Evolutionary conservation across 2,113 vertebrate genomes (phyloP).

Genomic region (Pelecanoides urinatrix): DNA sequence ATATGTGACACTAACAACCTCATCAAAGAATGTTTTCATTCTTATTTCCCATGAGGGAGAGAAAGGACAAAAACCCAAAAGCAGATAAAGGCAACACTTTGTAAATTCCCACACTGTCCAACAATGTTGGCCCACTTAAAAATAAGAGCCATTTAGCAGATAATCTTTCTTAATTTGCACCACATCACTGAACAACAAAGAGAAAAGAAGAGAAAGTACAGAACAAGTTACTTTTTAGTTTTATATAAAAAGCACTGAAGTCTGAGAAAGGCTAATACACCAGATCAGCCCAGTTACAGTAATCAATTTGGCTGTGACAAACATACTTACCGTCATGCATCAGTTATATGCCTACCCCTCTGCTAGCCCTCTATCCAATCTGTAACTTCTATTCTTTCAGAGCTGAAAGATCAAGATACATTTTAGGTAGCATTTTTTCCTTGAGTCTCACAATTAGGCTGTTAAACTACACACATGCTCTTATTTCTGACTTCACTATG

Average conservation of each 20-base stretch:
- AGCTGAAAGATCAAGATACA: neutral
- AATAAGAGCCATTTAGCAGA: neutral
- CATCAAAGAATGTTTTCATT: neutral
- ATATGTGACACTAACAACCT: neutral
- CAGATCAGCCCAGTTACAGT: neutral
- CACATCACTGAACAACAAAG: neutral
- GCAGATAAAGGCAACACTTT: neutral
- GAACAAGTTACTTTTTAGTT: neutral
- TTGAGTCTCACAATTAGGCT: neutral
- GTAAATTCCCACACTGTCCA: neutral
- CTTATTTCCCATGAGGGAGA: neutral
- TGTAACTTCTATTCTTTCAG: neutral
- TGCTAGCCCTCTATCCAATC: neutral
- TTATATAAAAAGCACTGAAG: neutral
- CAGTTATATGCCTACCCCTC: neutral
- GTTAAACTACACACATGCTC: neutral
- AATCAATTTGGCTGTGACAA: neutral
- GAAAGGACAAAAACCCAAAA: neutral
- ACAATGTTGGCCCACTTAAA: neutral
- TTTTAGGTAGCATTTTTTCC: neutral
- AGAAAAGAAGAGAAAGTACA: neutral
- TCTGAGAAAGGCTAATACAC: neutral
- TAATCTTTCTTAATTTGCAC: constrained; percentile 4
- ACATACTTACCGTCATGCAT: neutral
- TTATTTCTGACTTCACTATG: neutral